These are phyloP conservation scores for Tillus elongatus DNA, from an alignment of 2,888 invertebrate species.

Conservation along the genomic window DNA sequence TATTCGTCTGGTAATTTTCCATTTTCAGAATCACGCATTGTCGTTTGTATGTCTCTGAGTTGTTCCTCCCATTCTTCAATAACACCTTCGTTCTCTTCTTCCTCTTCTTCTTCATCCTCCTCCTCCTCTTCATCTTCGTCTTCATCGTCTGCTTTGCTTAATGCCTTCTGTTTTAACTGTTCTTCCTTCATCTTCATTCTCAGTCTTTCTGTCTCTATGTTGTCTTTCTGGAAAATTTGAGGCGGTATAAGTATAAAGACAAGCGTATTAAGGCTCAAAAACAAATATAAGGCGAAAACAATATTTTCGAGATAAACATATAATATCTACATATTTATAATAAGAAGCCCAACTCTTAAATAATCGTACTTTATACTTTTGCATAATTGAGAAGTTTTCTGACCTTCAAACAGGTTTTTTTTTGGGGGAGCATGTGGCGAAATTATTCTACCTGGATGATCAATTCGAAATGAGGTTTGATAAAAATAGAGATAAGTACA, in stretches of 20 bases:
- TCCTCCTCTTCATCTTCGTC: slow-evolving; percentile 25
- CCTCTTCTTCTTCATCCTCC: slow-evolving; percentile 24
- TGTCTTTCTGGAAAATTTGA: slow-evolving; percentile 22
- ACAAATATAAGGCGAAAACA: neutral
- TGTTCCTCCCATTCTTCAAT: slow-evolving; percentile 37
- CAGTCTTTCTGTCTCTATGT: slow-evolving; percentile 21
- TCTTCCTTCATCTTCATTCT: slow-evolving; percentile 18
- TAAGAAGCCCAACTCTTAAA: too few species aligned
- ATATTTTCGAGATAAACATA: too few species aligned
- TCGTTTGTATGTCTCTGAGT: slow-evolving; percentile 38
- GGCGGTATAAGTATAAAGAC: too few species aligned
- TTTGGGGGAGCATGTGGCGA: too few species aligned
- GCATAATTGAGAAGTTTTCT: too few species aligned
- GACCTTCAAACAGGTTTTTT: too few species aligned
- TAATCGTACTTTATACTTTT: too few species aligned
- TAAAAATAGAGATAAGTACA: too few species aligned
- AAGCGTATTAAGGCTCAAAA: too few species aligned
- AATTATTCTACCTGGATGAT: too few species aligned
- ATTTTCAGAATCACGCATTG: slow-evolving; percentile 35
- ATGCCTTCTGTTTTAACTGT: slow-evolving; percentile 22
- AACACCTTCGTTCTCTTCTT: slow-evolving; percentile 28
- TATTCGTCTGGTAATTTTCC: slow-evolving; percentile 40
- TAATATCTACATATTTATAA: too few species aligned
- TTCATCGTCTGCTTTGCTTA: slow-evolving; percentile 27
- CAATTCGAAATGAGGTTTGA: too few species aligned